Evolutionary conservation across 2,797 vertebrate species (phyloP).

Genomic region (Dromococcyx pavoninus): DNA sequence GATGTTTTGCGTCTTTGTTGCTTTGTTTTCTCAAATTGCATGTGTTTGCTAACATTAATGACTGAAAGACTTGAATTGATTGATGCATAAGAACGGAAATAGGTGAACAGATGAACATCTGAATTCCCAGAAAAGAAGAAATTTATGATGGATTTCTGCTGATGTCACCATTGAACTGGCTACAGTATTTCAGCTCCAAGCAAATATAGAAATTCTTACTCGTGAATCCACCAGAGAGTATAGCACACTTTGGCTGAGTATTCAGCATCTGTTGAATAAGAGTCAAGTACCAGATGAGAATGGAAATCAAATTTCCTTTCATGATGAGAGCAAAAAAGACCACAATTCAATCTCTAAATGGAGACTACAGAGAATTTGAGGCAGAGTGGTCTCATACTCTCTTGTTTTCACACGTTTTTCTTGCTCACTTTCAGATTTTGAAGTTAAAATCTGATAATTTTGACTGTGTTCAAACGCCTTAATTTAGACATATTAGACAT

Average conservation of each 20-base stretch:
- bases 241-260: constrained; percentile 57
- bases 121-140: not conserved
- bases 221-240: constrained; percentile 35
- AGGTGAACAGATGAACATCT: not conserved
- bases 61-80: not conserved
- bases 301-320: constrained; percentile 76
- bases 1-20: not conserved
- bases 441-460: not conserved
- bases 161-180: constrained; percentile 7
- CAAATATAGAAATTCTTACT: constrained; percentile 28
- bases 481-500: not conserved
- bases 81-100: not conserved
- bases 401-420: not conserved
- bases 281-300: constrained; percentile 69
- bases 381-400: not conserved
- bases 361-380: not conserved
- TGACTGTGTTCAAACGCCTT: not conserved
- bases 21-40: constrained; percentile 36
- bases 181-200: constrained; percentile 28
- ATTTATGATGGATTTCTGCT: constrained; percentile 30
- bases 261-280: constrained; percentile 62
- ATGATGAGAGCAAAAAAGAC: constrained; percentile 26
- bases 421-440: not conserved
- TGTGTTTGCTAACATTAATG: constrained; percentile 13
- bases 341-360: constrained; percentile 30